phyloP scores from a whole-genome alignment of 2,113 vertebrate species.

The Fulmarus glacialis region DNA sequence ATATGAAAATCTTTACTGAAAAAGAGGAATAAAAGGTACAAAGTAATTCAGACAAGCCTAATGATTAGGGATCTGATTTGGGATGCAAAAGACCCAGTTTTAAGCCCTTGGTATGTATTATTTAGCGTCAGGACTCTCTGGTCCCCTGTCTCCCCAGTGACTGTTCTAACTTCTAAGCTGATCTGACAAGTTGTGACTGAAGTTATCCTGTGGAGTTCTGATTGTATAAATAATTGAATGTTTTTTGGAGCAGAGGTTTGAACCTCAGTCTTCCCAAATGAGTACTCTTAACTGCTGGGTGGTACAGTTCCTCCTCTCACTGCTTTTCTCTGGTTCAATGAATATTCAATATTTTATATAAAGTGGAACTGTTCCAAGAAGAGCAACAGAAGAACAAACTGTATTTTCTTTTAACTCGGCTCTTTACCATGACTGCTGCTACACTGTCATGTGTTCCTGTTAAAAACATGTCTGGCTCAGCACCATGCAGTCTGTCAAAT shows the following conservation, averaged over 20 bases:
- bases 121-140: not conserved
- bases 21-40: not conserved
- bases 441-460: not conserved
- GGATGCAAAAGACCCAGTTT: not conserved
- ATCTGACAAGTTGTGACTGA: not conserved
- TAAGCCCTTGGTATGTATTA: not conserved
- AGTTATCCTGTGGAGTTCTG: not conserved
- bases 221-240: slow-evolving; percentile 22
- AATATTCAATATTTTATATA: slow-evolving; percentile 21
- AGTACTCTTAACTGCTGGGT: not conserved
- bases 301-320: not conserved
- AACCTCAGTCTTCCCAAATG: not conserved
- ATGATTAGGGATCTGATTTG: not conserved
- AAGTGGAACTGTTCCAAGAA: not conserved
- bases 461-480: not conserved
- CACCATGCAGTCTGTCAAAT: slow-evolving; percentile 4
- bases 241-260: not conserved
- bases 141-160: not conserved
- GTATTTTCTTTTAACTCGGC: not conserved
- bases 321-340: not conserved
- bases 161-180: not conserved
- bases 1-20: not conserved
- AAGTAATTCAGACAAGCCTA: not conserved
- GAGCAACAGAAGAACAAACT: not conserved
- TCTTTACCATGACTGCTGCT: not conserved